Conservation (phyloP, 64 coral and sea anemone species). For the Montipora foliosa region DNA sequence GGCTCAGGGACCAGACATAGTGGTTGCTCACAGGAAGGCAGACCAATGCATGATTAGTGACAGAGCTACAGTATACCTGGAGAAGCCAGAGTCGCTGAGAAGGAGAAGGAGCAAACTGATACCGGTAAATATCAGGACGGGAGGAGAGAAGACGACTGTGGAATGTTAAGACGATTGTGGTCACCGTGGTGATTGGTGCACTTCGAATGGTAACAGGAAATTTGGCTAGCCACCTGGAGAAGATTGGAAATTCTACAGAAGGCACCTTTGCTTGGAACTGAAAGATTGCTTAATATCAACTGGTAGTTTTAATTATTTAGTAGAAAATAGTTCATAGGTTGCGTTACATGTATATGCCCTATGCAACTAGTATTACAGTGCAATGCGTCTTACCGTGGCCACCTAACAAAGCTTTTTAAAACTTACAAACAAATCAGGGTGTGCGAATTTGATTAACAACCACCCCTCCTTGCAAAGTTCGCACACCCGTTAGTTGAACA, state of each 20-base stretch:
- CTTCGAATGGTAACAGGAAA: not conserved
- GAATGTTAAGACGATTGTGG: not conserved
- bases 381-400: no score
- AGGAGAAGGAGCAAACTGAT: not conserved
- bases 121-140: not conserved
- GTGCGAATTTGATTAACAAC: no score
- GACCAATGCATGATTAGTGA: no score
- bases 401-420: no score
- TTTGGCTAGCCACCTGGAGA: not conserved
- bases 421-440: no score
- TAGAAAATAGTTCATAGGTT: no score
- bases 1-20: not conserved
- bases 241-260: not conserved
- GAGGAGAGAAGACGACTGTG: not conserved
- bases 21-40: not conserved
- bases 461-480: no score
- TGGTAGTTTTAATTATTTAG: no score
- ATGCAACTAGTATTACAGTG: no score
- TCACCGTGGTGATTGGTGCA: not conserved
- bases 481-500: no score
- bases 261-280: not conserved
- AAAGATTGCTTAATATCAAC: not conserved
- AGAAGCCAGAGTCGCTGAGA: not conserved
- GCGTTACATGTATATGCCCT: no score
- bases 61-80: not conserved